These are phyloP conservation scores for Melanotaenia pygmaea DNA, from an alignment of 2,797 vertebrate genomes.

Conservation along the genomic window DNA sequence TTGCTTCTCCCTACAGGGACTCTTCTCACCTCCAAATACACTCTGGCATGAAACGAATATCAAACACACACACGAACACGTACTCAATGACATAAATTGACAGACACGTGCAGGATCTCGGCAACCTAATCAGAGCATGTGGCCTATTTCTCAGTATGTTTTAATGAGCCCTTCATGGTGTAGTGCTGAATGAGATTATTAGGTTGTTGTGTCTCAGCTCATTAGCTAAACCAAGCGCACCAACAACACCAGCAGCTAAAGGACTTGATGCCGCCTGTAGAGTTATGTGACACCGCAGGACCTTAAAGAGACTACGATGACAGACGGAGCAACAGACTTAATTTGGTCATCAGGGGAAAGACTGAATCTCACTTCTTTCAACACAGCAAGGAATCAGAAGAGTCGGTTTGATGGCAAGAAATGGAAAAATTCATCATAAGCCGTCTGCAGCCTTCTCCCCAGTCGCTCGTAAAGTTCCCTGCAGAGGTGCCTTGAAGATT, in stretches of 20 bases:
- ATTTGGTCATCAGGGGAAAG: conserved; percentile 57
- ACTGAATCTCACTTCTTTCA: conserved; percentile 21
- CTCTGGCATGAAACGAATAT: conserved; percentile 9
- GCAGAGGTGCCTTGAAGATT: conserved; percentile 27
- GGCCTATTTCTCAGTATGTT: conserved; percentile 58
- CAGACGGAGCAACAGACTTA: conserved; percentile 45
- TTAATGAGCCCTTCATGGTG: conserved; percentile 71
- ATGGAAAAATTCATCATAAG: conserved; percentile 38
- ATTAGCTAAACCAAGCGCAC: conserved; percentile 73
- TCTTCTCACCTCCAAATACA: conserved; percentile 43
- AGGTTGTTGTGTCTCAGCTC: conserved; percentile 65
- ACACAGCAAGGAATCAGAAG: conserved; percentile 28
- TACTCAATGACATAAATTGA: conserved; percentile 18
- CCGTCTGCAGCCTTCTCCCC: conserved; percentile 13
- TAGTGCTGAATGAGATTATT: conserved; percentile 68
- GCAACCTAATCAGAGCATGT: conserved; percentile 59
- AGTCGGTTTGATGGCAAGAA: conserved; percentile 36
- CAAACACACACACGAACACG: conserved; percentile 10
- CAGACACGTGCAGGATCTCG: conserved; percentile 30
- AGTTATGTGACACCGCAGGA: conserved; percentile 58
- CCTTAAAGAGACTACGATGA: conserved; percentile 50
- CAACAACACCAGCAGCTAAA: conserved; percentile 67
- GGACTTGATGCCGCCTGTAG: conserved; percentile 66
- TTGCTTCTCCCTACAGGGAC: conserved; percentile 39
- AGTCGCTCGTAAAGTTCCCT: conserved; percentile 13